phyloP scores from a whole-genome alignment of 1,140 invertebrate genomes.

The Leucophenga varia region DNA sequence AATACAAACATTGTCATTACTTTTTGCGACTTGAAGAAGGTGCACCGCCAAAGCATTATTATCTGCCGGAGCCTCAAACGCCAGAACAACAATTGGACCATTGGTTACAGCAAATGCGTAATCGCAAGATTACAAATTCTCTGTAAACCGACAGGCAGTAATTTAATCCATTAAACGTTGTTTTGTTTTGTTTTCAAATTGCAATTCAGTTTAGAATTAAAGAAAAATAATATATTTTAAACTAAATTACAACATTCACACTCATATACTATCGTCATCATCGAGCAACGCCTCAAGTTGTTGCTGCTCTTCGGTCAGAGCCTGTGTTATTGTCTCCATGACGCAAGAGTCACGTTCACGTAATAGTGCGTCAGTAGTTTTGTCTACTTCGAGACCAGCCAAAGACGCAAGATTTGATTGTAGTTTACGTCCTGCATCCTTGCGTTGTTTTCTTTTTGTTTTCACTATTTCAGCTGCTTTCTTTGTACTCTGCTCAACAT shows the following conservation, averaged over 20 bases:
- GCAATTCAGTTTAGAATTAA: too few species aligned
- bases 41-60: constrained; percentile 81
- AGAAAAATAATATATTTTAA: too few species aligned
- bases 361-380: constrained; percentile 30
- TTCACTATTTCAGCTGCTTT: constrained; percentile 1
- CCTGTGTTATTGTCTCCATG: constrained; percentile 20
- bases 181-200: too few species aligned
- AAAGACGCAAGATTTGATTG: constrained; percentile 31
- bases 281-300: background rate
- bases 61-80: constrained; percentile 66
- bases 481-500: background rate
- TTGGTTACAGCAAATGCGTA: constrained; percentile 71
- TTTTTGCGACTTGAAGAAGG: constrained; percentile 92
- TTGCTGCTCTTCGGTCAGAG: constrained; percentile 13
- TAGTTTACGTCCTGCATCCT: constrained; percentile 34
- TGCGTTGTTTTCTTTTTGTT: constrained; percentile 29
- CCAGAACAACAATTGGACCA: constrained; percentile 73
- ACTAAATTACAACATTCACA: background rate
- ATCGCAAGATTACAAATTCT: constrained; percentile 69
- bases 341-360: constrained; percentile 19
- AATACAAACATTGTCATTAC: constrained; percentile 83
- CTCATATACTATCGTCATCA: constrained; percentile 7
- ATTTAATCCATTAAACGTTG: background rate
- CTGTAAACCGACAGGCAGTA: constrained; percentile 65
- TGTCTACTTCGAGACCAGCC: constrained; percentile 28